Conservation (phyloP, 1,140 invertebrate species). For the Grapholita molesta region DNA sequence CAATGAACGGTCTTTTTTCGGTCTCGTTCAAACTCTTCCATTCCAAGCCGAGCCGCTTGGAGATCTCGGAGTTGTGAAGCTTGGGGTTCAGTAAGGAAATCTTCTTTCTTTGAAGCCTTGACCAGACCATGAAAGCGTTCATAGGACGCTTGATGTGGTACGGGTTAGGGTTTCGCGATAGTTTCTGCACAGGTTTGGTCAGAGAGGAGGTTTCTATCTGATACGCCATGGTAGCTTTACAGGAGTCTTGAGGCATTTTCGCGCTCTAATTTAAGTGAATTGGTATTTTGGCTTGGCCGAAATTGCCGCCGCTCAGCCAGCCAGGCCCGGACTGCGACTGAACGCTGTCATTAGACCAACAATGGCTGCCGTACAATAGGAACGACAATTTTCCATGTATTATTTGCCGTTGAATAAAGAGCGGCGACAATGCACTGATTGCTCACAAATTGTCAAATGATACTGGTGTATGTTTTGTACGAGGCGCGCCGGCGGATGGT, state of each 20-base stretch:
- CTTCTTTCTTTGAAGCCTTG: slow-evolving; percentile 82
- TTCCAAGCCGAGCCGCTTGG: slow-evolving; percentile 83
- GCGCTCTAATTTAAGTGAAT: not conserved
- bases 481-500: slow-evolving; percentile 58
- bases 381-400: slow-evolving; percentile 75
- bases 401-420: slow-evolving; percentile 74
- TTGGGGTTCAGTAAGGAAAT: slow-evolving; percentile 91
- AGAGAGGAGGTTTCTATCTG: slow-evolving; percentile 36
- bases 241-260: not conserved
- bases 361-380: slow-evolving; percentile 64
- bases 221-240: slow-evolving; percentile 46
- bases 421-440: slow-evolving; percentile 75
- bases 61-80: slow-evolving; percentile 88
- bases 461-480: slow-evolving; percentile 71
- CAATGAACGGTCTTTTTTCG: slow-evolving; percentile 89
- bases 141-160: slow-evolving; percentile 83
- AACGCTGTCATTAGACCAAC: slow-evolving; percentile 73
- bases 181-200: slow-evolving; percentile 40
- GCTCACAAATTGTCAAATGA: slow-evolving; percentile 77
- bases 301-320: slow-evolving; percentile 38
- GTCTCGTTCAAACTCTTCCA: slow-evolving; percentile 85
- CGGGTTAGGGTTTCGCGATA: slow-evolving; percentile 57
- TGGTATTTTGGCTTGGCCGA: slow-evolving; percentile 22
- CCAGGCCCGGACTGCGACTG: slow-evolving; percentile 58
- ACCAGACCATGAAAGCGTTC: slow-evolving; percentile 88